Base-by-base conservation (phyloP, 35 echinoderm and acorn worm genomes). In the Apostichopus japonicus region DNA sequence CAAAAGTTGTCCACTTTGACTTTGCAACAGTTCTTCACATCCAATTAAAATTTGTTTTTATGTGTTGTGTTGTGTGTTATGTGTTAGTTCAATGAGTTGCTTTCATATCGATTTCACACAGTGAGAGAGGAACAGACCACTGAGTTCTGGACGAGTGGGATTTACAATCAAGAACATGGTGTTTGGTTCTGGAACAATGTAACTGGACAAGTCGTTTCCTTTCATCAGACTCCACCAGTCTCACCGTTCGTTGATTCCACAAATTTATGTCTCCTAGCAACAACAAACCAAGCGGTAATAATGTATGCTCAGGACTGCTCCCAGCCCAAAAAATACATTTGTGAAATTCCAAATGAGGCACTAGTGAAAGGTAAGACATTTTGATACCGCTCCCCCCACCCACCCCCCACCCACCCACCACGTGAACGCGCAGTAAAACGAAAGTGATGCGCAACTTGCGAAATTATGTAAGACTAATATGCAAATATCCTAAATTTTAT, bases 121-220 rank as follows among this genome's bases (percentile, higher is more conserved):
- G 71, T 7, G 71, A 15, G 14, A 75, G 71, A n/a, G 13, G 16
- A 75, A 7, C 6, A 2, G 2, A 75, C 22, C 22, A 75, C 71
- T 7, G 17, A 84, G n/a, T 84, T 84, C 56, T 84, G 81, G 81
- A 84, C 81, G 7, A 84, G 81, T 57, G 81, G 81, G 17, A 6
- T 58, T 3, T 84, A 84, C 17, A 84, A 57, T 22, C 19, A 6
- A 8, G 14, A n/a, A 57, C 57, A 57, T 58, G 23, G n/a, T 58
- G 55, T 57, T 6, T 84, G 81, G 81, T 84, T 84, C 10, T 84
- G 81, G 81, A 84, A 84, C 81, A 84, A 58, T 51, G 24, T 23
- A 84, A 8, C 53, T 9, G 56, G 81, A 58, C 71, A 6, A 6
- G 6, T 84, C 17, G 55, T 84, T 58, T 1, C 55, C 24, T 5